Percentiles rank a stretch among this genome's conserved stretches.
Conservation (phyloP, 2,888 invertebrate species). For the Apotomis capreana region DNA sequence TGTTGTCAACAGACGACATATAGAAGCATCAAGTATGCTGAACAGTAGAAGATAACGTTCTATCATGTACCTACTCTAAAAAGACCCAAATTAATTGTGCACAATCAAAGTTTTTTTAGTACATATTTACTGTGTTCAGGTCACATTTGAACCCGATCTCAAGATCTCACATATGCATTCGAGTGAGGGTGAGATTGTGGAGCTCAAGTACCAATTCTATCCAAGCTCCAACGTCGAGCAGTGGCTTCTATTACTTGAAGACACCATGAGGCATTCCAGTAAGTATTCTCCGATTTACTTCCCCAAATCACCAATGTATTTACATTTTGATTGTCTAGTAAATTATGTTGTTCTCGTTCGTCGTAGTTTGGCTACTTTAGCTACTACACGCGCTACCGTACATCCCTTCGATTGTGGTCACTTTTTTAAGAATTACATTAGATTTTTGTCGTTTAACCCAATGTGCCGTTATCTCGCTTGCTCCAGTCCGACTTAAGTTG, state of each 20-base stretch:
- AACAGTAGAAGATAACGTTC: no score
- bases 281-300: slow-evolving; percentile 41
- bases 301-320: no score
- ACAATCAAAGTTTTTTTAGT: no score
- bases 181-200: slow-evolving; percentile 89
- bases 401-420: no score
- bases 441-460: slow-evolving; percentile 4
- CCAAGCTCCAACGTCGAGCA: slow-evolving; percentile 89
- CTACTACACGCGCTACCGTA: no score
- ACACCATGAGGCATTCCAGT: slow-evolving; percentile 87
- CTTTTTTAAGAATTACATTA: not conserved
- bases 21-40: no score
- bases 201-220: slow-evolving; percentile 85
- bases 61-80: no score
- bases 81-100: no score
- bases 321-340: no score
- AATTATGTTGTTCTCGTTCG: no score
- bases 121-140: slow-evolving; percentile 58
- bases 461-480: slow-evolving; percentile 14
- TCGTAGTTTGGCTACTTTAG: not conserved
- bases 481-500: slow-evolving; percentile 71
- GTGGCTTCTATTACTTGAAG: slow-evolving; percentile 88
- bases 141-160: slow-evolving; percentile 87
- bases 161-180: slow-evolving; percentile 90
- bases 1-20: no score